Conservation (phyloP, 2,888 invertebrate genomes). For the Cheilosia urbana region DNA sequence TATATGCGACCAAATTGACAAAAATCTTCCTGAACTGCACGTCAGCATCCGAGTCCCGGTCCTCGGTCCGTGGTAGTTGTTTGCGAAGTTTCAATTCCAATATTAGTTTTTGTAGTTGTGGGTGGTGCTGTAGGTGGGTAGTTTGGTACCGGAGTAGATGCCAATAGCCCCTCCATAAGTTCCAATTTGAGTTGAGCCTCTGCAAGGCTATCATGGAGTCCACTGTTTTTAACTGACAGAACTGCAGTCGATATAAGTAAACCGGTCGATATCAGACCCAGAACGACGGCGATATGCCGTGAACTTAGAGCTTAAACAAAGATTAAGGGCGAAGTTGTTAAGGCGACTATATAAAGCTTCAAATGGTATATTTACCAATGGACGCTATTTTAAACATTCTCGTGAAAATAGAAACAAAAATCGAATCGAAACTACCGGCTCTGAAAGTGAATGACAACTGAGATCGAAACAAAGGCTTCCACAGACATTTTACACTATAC, state of each 20-base stretch:
- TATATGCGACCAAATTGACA: not conserved
- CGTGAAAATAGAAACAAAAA: not conserved
- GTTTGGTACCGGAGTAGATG: conserved; percentile 52
- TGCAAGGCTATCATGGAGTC: conserved; percentile 78
- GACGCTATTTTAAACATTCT: conserved; percentile 12
- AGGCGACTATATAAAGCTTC: not conserved
- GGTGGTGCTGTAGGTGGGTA: conserved; percentile 5
- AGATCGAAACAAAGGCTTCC: not conserved
- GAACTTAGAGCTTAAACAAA: conserved; percentile 11
- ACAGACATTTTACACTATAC: not conserved
- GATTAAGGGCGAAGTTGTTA: not conserved
- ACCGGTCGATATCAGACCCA: conserved; percentile 79
- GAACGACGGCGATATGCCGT: conserved; percentile 23
- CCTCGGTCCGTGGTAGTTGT: not conserved
- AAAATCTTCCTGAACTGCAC: not conserved
- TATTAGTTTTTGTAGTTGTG: too few relatives aligned
- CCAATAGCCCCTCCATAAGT: conserved; percentile 54
- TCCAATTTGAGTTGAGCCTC: conserved; percentile 80
- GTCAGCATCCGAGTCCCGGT: not conserved
- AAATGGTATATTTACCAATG: conserved; percentile 26
- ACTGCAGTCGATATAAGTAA: conserved; percentile 85
- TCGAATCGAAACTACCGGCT: not conserved
- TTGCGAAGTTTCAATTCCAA: not conserved
- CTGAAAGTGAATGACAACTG: conserved; percentile 32
- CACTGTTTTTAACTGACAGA: conserved; percentile 83